phyloP scores from a whole-genome alignment of 1,140 invertebrate species.

The Apis laboriosa region DNA sequence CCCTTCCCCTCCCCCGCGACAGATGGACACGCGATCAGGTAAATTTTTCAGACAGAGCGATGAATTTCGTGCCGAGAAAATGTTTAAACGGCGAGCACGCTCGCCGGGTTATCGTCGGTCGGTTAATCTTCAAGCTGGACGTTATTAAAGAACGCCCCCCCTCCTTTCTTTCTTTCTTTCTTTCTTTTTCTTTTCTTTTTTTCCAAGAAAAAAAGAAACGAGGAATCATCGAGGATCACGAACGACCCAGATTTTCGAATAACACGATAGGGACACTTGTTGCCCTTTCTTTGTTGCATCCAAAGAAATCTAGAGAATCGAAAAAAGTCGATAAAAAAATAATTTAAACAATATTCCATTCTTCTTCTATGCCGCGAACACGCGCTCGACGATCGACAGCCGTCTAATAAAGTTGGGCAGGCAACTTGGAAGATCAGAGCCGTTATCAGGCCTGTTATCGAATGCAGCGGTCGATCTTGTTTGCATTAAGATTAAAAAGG shows the following conservation, averaged over 20 bases:
- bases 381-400: neutral
- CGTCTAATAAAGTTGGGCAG: constrained; percentile 15
- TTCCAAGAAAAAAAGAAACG: neutral
- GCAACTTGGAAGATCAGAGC: neutral
- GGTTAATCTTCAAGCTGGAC: neutral
- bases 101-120: constrained; percentile 19
- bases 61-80: constrained; percentile 54
- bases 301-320: no score
- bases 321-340: no score
- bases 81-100: constrained; percentile 37
- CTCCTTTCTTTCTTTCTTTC: neutral
- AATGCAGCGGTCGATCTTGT: constrained; percentile 29
- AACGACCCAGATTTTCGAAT: neutral
- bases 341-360: no score
- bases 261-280: constrained; percentile 24
- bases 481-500: constrained; percentile 55
- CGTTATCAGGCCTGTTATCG: constrained; percentile 44
- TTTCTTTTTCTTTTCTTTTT: no score
- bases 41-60: constrained; percentile 60
- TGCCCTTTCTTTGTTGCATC: neutral
- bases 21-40: constrained; percentile 70
- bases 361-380: neutral
- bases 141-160: neutral
- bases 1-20: constrained; percentile 29
- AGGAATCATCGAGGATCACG: constrained; percentile 15